Percentiles rank a stretch among this genome's conserved stretches.
phyloP scores from a whole-genome alignment of 2,888 invertebrate genomes.

The Lasioglossum lativentre region DNA sequence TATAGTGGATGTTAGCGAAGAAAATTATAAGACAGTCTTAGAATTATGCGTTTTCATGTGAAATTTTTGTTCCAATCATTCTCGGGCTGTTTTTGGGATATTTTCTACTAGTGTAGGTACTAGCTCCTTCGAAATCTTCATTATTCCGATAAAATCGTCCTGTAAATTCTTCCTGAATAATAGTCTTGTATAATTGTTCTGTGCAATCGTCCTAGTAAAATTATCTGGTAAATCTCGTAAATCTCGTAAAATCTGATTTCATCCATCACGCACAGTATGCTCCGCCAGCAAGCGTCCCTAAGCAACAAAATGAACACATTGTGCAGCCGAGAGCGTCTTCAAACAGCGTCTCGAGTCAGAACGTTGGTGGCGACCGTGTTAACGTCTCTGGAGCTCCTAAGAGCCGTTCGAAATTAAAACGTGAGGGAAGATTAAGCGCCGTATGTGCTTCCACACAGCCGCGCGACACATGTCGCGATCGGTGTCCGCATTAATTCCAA shows the following conservation, averaged over 20 bases:
- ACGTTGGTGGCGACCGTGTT: background rate
- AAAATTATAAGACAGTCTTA: background rate
- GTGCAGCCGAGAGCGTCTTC: background rate
- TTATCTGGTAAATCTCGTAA: background rate
- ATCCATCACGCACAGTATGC: background rate
- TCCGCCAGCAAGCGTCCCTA: background rate
- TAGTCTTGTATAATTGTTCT: background rate
- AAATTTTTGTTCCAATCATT: background rate
- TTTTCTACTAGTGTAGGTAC: too few species aligned
- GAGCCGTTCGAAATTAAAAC: slow-evolving; percentile 60
- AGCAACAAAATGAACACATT: slow-evolving; percentile 4
- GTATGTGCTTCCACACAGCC: slow-evolving; percentile 6
- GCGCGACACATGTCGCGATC: slow-evolving; percentile 51
- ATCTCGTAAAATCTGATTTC: background rate
- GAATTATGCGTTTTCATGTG: background rate
- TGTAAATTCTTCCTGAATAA: too few species aligned
- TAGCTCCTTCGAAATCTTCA: too few species aligned
- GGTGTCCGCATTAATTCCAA: slow-evolving; percentile 71
- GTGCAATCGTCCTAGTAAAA: background rate
- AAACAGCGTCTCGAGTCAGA: background rate
- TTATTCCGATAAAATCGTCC: background rate
- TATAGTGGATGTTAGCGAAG: background rate
- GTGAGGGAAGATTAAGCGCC: slow-evolving; percentile 64
- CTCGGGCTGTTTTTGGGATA: background rate
- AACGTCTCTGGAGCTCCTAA: background rate